phyloP scores from a whole-genome alignment of 2,797 vertebrate genomes.

The Peromyscus nudipes region DNA sequence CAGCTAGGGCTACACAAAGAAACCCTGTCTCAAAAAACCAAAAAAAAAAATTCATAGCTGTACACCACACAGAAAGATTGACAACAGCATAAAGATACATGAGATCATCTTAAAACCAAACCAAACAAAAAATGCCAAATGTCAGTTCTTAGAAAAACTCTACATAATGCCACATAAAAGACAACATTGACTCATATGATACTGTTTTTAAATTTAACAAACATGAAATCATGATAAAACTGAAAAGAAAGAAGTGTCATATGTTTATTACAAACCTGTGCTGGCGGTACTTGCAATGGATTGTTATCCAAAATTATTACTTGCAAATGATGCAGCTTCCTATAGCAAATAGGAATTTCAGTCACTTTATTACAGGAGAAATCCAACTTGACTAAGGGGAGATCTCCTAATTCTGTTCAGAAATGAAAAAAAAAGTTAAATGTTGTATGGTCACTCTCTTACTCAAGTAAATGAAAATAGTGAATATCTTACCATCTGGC shows the following conservation, averaged over 20 bases:
- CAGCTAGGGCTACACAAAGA: not conserved
- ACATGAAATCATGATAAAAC: conserved; percentile 38
- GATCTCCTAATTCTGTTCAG: conserved; percentile 94
- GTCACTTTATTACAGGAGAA: conserved; percentile 99
- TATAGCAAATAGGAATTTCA: conserved; percentile 96
- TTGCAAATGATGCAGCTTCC: conserved; percentile 96
- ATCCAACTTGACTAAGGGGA: conserved; percentile 97
- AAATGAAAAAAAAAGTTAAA: conserved; percentile 76
- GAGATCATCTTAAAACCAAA: not conserved
- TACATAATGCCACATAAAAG: conserved; percentile 6
- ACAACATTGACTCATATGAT: not conserved
- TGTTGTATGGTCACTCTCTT: conserved; percentile 65
- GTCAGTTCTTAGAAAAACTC: conserved; percentile 40
- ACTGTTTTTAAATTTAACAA: not conserved
- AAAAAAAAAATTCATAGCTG: not conserved
- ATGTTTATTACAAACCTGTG: conserved; percentile 92
- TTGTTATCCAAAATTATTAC: conserved; percentile 98
- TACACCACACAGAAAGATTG: not conserved
- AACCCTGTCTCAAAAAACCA: not conserved
- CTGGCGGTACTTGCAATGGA: conserved; percentile 98
- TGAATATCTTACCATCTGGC: conserved; percentile 92
- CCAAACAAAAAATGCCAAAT: not conserved
- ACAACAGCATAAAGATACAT: not conserved
- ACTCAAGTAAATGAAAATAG: conserved; percentile 67
- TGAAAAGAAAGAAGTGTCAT: conserved; percentile 45